Percentiles rank a stretch among this genome's conserved stretches.
phyloP scores from a whole-genome alignment of 2,113 vertebrate species.

The Porphyrio hochstetteri region DNA sequence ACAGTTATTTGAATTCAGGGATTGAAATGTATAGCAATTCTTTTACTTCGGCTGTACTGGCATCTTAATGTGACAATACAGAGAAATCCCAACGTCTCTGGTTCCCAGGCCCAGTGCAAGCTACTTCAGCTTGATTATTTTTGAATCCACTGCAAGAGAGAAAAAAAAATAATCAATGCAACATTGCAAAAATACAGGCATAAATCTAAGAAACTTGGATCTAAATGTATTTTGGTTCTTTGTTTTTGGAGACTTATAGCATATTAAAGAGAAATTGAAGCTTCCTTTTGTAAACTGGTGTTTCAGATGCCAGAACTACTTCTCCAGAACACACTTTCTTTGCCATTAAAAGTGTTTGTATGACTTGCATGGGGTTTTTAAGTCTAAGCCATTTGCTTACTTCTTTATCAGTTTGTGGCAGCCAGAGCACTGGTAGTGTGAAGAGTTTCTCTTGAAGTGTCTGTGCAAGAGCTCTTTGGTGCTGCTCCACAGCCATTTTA shows the following conservation, averaged over 20 bases:
- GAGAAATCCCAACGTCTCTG: neutral
- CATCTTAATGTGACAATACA: neutral
- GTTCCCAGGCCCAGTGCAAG: neutral
- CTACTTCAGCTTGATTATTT: neutral
- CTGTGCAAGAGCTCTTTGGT: conserved; percentile 49
- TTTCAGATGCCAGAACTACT: neutral
- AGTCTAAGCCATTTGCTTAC: neutral
- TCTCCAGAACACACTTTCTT: neutral
- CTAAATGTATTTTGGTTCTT: neutral
- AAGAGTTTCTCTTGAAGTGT: neutral
- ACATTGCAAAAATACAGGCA: neutral
- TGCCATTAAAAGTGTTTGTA: neutral
- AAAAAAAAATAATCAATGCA: neutral
- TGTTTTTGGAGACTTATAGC: neutral
- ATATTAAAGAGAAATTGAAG: neutral
- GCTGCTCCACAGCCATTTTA: conserved; percentile 54
- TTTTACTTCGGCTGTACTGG: neutral
- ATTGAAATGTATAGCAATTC: neutral
- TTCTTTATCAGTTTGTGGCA: neutral
- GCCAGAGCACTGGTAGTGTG: neutral
- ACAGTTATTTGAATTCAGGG: neutral
- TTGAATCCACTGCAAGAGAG: neutral
- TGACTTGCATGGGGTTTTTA: neutral
- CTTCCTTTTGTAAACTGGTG: neutral
- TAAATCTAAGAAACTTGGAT: neutral